These are phyloP conservation scores for Entomobrya proxima DNA, from an alignment of 2,888 invertebrate species.

Conservation along the genomic window DNA sequence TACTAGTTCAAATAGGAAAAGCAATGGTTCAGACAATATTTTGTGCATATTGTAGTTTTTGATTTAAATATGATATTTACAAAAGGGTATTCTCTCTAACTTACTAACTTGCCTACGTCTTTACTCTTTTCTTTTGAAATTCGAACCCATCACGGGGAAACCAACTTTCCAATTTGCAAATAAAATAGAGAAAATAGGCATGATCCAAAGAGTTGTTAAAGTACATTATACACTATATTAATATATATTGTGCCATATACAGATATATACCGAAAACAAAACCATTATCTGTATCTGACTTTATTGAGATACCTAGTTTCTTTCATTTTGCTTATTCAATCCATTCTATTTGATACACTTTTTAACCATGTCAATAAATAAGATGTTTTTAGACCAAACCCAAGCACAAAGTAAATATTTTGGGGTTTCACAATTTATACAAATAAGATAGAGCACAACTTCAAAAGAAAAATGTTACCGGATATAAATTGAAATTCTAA, in stretches of 20 bases:
- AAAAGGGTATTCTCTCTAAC: neutral
- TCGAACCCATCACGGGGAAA: conserved; percentile 19
- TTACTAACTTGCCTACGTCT: neutral
- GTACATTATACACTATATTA: too few relatives aligned
- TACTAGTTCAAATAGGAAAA: neutral
- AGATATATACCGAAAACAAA: too few relatives aligned
- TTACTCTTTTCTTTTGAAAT: conserved; percentile 47
- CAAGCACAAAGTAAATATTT: conserved; percentile 45
- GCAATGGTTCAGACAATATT: neutral
- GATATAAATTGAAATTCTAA: conserved; percentile 66
- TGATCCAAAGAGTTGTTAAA: neutral
- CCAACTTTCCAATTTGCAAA: conserved; percentile 58
- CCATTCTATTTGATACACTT: neutral
- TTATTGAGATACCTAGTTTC: neutral
- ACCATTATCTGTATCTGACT: too few relatives aligned
- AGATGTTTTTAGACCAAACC: neutral
- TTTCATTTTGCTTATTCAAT: conserved; percentile 23
- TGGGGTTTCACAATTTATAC: conserved; percentile 47
- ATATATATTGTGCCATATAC: neutral
- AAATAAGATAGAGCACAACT: conserved; percentile 51
- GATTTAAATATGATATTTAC: conserved; percentile 1
- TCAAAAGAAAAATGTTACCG: conserved; percentile 58
- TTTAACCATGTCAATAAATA: neutral
- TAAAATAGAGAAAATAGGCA: conserved; percentile 19
- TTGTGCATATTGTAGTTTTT: neutral